phyloP scores from a whole-genome alignment of 2,797 vertebrate genomes.

The Acrocephalus scirpaceus region DNA sequence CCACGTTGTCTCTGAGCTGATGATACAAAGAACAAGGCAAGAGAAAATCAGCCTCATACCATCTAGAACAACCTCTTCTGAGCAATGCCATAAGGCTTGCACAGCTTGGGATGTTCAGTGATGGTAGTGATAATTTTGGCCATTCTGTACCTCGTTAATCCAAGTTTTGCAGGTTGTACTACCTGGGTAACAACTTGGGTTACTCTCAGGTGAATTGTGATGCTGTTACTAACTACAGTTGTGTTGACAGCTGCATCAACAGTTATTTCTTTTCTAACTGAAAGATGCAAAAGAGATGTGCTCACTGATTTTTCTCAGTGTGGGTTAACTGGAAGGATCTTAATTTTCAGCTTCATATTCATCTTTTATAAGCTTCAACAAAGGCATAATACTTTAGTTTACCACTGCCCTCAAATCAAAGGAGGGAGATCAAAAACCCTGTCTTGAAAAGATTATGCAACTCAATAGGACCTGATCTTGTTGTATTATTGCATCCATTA shows the following conservation, averaged over 20 bases:
- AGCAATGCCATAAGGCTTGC: rapidly evolving
- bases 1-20: neutral
- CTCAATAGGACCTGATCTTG: conserved; percentile 79
- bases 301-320: conserved; percentile 64
- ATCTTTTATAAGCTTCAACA: conserved; percentile 42
- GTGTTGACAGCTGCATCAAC: neutral
- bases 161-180: neutral
- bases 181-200: neutral
- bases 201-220: neutral
- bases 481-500: conserved; percentile 61
- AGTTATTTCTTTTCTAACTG: conserved; percentile 30
- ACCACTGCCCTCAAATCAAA: conserved; percentile 31
- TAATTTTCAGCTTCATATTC: conserved; percentile 45
- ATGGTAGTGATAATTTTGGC: neutral
- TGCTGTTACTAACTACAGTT: neutral
- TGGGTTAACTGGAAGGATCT: conserved; percentile 65
- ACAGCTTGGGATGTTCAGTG: neutral
- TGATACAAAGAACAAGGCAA: neutral
- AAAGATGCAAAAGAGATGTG: conserved; percentile 75
- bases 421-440: conserved; percentile 56
- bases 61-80: neutral
- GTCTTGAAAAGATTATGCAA: conserved; percentile 80
- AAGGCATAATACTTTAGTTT: conserved; percentile 41
- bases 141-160: neutral
- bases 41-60: neutral